phyloP scores from a whole-genome alignment of 2,888 invertebrate genomes.

The Sesia apiformis region DNA sequence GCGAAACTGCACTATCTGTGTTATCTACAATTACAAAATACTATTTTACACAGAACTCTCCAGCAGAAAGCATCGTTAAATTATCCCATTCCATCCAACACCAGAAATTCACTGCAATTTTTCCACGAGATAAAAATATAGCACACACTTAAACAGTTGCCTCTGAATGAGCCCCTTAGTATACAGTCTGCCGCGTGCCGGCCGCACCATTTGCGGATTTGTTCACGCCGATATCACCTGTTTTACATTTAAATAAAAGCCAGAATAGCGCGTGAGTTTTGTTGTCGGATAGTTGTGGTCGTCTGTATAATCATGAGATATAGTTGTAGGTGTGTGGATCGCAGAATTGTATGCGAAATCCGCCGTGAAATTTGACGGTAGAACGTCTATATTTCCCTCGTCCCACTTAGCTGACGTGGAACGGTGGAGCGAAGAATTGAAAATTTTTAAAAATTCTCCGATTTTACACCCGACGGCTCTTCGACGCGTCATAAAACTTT shows the following conservation, averaged over 20 bases:
- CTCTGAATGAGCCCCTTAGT: conserved; percentile 18
- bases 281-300: not conserved
- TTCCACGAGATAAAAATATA: conserved; percentile 25
- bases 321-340: conserved; percentile 15
- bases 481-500: not conserved
- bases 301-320: not conserved
- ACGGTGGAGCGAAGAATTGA: conserved; percentile 29
- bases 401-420: conserved; percentile 14
- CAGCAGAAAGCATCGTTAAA: conserved; percentile 6
- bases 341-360: conserved; percentile 49
- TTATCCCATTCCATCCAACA: conserved; percentile 15
- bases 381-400: conserved; percentile 37
- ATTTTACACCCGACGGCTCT: not conserved
- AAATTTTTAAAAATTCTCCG: conserved; percentile 29
- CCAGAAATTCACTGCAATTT: conserved; percentile 22
- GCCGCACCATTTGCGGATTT: not conserved
- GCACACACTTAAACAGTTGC: conserved; percentile 18
- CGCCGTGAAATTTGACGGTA: conserved; percentile 63
- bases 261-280: not conserved
- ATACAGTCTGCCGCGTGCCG: not conserved
- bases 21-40: not conserved
- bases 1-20: not conserved
- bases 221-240: not conserved
- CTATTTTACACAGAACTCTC: not conserved
- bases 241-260: not conserved